Conservation (phyloP, 2,113 vertebrate species). For the Labeo rohita region DNA sequence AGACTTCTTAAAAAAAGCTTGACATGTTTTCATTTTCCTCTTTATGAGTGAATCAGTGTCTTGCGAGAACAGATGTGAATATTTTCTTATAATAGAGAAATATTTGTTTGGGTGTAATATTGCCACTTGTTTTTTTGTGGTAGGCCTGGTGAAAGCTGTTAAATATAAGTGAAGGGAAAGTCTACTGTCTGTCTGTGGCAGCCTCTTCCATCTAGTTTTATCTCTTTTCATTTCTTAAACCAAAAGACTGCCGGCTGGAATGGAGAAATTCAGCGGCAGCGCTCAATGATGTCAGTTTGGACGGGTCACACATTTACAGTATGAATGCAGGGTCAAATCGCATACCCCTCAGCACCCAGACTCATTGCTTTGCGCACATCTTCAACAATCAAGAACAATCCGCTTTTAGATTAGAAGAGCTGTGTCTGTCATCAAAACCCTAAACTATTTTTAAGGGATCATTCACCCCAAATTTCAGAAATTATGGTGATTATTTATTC, state of each 20-base stretch:
- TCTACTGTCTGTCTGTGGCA: constrained; percentile 68
- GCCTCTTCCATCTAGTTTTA: constrained; percentile 71
- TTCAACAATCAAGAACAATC: not conserved
- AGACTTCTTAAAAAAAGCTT: constrained; percentile 68
- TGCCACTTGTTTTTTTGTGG: constrained; percentile 71
- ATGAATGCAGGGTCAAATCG: constrained; percentile 57
- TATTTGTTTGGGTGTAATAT: constrained; percentile 72
- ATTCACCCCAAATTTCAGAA: not conserved
- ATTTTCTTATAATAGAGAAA: constrained; percentile 81
- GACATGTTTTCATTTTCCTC: constrained; percentile 55
- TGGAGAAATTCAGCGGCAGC: constrained; percentile 30
- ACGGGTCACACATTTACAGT: constrained; percentile 42
- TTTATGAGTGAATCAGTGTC: constrained; percentile 76
- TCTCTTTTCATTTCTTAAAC: constrained; percentile 74
- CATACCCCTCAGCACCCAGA: not conserved
- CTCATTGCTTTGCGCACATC: not conserved
- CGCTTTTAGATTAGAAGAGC: not conserved
- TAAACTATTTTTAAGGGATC: not conserved
- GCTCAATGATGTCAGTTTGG: constrained; percentile 57
- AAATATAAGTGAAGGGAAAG: constrained; percentile 34
- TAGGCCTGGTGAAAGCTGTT: constrained; percentile 62
- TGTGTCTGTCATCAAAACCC: not conserved
- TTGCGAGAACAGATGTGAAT: constrained; percentile 79
- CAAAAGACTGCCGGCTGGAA: constrained; percentile 67
- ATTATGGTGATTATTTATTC: not conserved